Conservation (phyloP, 2,797 vertebrate species). For the Cercopithecus hamlyni region DNA sequence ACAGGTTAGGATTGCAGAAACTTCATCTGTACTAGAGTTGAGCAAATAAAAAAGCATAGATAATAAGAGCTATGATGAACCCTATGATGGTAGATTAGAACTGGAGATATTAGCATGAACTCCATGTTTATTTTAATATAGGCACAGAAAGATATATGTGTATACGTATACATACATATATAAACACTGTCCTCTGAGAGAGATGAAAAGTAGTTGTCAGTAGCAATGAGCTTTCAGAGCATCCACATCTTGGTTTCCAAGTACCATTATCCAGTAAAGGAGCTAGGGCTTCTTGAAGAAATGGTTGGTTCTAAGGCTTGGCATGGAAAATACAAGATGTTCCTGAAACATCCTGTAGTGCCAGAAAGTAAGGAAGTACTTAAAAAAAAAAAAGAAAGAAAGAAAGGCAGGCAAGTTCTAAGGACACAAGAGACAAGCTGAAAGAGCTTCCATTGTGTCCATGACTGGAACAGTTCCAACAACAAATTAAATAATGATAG, state of each 20-base stretch:
- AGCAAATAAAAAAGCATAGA: neutral
- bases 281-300: neutral
- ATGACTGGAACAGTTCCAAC: neutral
- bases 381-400: neutral
- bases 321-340: neutral
- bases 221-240: neutral
- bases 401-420: neutral
- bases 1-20: conserved; percentile 7
- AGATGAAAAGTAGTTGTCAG: neutral
- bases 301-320: neutral
- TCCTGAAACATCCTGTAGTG: neutral
- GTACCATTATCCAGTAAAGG: conserved; percentile 22
- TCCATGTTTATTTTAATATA: neutral
- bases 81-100: neutral
- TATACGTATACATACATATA: neutral
- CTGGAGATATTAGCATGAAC: neutral
- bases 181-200: neutral
- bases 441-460: neutral
- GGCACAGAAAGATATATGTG: neutral
- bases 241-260: conserved; percentile 20
- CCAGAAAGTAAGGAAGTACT: neutral
- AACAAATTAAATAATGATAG: neutral
- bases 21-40: neutral
- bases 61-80: neutral
- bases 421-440: neutral